A percentile compares a stretch with the other conserved stretches of the same genome.
Conservation (phyloP, 2,113 vertebrate species). For the Hippolais icterina region DNA sequence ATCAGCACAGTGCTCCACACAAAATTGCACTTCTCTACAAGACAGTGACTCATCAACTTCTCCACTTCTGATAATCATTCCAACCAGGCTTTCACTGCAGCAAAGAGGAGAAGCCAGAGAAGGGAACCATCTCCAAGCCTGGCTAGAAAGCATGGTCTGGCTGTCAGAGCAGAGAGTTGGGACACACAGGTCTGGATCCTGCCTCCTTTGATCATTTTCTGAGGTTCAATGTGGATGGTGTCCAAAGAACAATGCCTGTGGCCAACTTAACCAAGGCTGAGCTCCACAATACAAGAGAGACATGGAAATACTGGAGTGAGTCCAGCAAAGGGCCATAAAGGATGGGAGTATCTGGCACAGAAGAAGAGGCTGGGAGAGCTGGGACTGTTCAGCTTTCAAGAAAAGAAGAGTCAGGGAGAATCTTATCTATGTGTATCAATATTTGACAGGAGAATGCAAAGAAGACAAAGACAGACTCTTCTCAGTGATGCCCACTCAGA, state of each 20-base stretch:
- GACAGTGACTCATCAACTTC: constrained; percentile 51
- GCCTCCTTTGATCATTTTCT: not conserved
- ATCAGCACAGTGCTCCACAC: not conserved
- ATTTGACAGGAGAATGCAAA: not conserved
- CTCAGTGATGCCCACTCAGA: not conserved
- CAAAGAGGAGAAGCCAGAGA: not conserved
- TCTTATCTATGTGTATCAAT: not conserved
- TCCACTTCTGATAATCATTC: constrained; percentile 5
- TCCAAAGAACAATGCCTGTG: not conserved
- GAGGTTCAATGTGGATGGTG: not conserved
- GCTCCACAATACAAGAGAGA: not conserved
- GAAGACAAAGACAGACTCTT: not conserved
- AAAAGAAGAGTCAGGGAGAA: not conserved
- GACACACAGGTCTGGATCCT: not conserved
- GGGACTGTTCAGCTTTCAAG: not conserved
- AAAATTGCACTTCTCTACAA: constrained; percentile 7
- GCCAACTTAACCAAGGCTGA: not conserved
- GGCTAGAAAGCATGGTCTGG: not conserved
- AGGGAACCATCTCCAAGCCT: not conserved
- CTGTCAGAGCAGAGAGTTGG: not conserved
- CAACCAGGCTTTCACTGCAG: constrained; percentile 9
- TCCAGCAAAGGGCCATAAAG: not conserved
- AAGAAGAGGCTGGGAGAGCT: not conserved
- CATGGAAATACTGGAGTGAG: not conserved
- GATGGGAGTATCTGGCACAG: not conserved